Percentiles rank a stretch among this genome's conserved stretches.
Evolutionary conservation across 2,888 invertebrate genomes (phyloP).

Genomic region (Apantesis nais): DNA sequence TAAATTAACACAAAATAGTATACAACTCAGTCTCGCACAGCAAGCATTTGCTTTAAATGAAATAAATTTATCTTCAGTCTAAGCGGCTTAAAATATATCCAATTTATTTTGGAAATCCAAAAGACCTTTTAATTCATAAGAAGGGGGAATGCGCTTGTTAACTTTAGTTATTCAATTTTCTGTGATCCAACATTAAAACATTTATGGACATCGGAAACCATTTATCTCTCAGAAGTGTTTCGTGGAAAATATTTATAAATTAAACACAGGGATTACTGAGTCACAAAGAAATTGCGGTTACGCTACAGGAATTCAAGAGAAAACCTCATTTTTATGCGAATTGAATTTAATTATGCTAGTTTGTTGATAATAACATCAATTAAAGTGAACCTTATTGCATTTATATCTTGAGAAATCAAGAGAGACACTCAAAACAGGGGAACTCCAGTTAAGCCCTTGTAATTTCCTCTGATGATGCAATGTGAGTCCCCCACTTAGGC

Average conservation of each 20-base stretch:
- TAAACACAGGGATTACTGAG: constrained; percentile 33
- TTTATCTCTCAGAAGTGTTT: constrained; percentile 29
- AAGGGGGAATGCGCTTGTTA: constrained; percentile 13
- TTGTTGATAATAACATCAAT: constrained; percentile 78
- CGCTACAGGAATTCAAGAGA: constrained; percentile 32
- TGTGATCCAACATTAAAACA: constrained; percentile 27
- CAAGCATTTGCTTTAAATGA: background rate
- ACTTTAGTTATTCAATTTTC: constrained; percentile 21
- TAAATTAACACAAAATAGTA: background rate
- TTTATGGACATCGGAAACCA: constrained; percentile 44
- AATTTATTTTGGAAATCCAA: constrained; percentile 12
- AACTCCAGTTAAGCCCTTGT: constrained; percentile 27
- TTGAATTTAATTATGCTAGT: constrained; percentile 59
- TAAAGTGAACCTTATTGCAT: constrained; percentile 57
- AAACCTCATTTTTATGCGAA: constrained; percentile 33
- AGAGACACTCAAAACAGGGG: constrained; percentile 38
- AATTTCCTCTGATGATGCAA: constrained; percentile 41
- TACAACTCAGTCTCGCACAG: background rate
- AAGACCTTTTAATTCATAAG: constrained; percentile 13
- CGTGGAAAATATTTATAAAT: constrained; percentile 36
- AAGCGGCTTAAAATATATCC: constrained; percentile 11
- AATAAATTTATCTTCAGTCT: constrained; percentile 2
- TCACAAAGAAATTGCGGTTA: constrained; percentile 23
- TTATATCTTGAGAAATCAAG: constrained; percentile 76
- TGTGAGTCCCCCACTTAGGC: constrained; percentile 27